A percentile compares a stretch with the other conserved stretches of the same genome.
phyloP scores from a whole-genome alignment of 2,888 invertebrate genomes.

The Itoplectis maculator region DNA sequence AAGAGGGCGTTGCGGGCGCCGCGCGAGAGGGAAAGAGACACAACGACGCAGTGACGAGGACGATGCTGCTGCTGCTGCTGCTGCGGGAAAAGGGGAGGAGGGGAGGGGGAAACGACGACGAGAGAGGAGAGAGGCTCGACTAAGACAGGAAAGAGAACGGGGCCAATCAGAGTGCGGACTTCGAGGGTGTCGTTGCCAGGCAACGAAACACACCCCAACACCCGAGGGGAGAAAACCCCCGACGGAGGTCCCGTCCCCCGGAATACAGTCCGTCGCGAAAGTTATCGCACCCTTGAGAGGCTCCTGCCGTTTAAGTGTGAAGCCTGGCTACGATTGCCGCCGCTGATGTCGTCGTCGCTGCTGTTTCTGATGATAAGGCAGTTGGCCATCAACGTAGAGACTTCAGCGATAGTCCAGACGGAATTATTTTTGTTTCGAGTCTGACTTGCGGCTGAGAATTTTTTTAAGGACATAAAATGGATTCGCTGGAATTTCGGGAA shows the following conservation, averaged over 20 bases:
- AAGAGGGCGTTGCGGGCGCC: constrained; percentile 63
- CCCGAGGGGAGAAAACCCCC: constrained; percentile 76
- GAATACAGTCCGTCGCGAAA: constrained; percentile 73
- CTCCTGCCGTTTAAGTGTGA: constrained; percentile 62
- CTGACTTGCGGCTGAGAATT: too few relatives aligned
- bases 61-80: too few relatives aligned
- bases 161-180: constrained; percentile 81
- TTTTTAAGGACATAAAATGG: too few relatives aligned
- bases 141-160: constrained; percentile 78
- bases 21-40: constrained; percentile 65
- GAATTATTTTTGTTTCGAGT: constrained; percentile 15
- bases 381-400: constrained; percentile 1
- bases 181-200: constrained; percentile 82
- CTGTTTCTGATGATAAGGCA: neutral
- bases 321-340: neutral
- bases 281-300: constrained; percentile 72
- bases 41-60: constrained; percentile 27
- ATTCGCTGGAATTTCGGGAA: too few relatives aligned
- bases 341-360: neutral
- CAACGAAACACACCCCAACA: constrained; percentile 82
- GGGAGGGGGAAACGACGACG: constrained; percentile 46
- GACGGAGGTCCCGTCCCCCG: constrained; percentile 71
- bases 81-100: too few relatives aligned
- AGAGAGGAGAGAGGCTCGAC: constrained; percentile 64
- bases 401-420: constrained; percentile 9